Conservation (phyloP, 2,797 vertebrate genomes). For the Podarcis siculus region DNA sequence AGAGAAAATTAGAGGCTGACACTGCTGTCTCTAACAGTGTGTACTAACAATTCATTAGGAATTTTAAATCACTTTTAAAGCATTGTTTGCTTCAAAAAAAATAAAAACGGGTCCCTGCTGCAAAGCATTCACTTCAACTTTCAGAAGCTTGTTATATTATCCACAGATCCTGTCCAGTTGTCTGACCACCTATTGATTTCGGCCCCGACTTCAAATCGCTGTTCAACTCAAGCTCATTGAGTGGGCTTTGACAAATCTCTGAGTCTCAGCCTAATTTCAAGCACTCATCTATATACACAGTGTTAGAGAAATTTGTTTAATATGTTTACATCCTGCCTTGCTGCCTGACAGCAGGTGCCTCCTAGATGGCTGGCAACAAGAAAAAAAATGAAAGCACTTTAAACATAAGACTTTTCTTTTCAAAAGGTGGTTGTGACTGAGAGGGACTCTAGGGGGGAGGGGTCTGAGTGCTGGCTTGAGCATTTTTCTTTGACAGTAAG, state of each 20-base stretch:
- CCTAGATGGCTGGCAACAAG: background rate
- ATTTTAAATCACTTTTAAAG: background rate
- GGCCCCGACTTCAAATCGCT: background rate
- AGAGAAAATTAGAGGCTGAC: slow-evolving; percentile 47
- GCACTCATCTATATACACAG: no score
- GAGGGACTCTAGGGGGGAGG: background rate
- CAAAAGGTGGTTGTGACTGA: background rate
- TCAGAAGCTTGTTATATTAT: background rate
- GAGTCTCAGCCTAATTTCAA: background rate
- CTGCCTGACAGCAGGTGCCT: background rate
- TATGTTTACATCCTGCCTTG: background rate
- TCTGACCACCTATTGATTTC: background rate
- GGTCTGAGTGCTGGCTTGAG: background rate
- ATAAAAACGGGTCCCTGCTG: background rate
- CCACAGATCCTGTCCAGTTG: background rate
- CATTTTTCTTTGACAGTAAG: background rate
- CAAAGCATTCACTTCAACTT: background rate
- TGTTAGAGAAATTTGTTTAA: background rate
- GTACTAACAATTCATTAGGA: slow-evolving; percentile 15
- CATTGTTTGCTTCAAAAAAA: background rate
- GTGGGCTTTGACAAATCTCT: background rate
- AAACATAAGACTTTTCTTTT: no score
- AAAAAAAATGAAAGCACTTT: background rate
- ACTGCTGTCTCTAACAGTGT: background rate
- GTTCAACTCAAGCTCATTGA: background rate